phyloP scores from a whole-genome alignment of 2,797 vertebrate species.

The Etheostoma nigrum region DNA sequence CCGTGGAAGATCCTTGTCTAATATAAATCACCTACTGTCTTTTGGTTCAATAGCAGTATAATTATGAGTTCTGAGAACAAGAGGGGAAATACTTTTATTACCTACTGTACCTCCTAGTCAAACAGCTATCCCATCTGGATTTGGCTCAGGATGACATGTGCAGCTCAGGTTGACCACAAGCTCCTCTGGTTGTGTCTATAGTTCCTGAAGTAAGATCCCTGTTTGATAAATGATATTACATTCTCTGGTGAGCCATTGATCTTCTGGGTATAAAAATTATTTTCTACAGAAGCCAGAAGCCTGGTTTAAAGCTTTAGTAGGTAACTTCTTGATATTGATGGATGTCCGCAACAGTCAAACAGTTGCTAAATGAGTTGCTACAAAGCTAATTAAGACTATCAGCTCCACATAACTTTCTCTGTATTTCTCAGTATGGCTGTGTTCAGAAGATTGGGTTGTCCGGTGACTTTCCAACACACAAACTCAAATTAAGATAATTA shows the following conservation, averaged over 20 bases:
- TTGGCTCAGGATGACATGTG: background rate
- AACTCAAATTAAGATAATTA: no score
- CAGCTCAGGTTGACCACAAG: background rate
- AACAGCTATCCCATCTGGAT: background rate
- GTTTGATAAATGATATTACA: background rate
- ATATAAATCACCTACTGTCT: background rate
- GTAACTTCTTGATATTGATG: no score
- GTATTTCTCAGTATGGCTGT: no score
- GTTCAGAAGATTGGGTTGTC: no score
- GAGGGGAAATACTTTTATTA: background rate
- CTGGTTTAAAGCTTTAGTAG: no score
- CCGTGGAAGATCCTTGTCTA: background rate
- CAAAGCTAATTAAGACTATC: no score
- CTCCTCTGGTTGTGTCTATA: background rate
- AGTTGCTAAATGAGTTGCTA: no score
- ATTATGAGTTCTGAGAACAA: conserved; percentile 1
- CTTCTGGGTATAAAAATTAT: no score
- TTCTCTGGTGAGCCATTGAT: background rate
- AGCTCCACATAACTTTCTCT: no score
- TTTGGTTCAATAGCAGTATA: background rate
- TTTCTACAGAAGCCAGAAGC: background rate
- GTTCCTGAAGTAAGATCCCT: background rate
- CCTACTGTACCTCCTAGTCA: background rate
- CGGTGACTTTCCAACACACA: no score
- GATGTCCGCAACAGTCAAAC: no score